Base-by-base conservation (phyloP, 2,888 invertebrate genomes). In the Ecliptopera silaceata region DNA sequence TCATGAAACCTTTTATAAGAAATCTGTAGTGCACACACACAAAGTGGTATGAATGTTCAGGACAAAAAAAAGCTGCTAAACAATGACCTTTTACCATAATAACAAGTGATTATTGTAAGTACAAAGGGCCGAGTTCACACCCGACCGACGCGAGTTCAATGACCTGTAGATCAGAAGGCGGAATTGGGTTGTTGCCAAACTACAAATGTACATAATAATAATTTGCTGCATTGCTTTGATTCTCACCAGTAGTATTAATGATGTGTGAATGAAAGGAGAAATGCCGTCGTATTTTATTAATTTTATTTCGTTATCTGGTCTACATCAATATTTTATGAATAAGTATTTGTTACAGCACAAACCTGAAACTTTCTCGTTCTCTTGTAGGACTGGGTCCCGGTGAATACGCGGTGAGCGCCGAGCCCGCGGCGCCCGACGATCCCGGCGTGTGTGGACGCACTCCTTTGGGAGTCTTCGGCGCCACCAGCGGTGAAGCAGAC, bases 331-430 rank as follows among this genome's bases (percentile, higher is more conserved):
- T 31, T 2, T 31, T 15, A 18, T 45, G 6, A 34, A 34, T 39
- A 12, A 18, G 39, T 38, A 26, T 32, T 26, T 13, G 38, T 6
- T 22, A 20, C 13, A 22, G 3, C 31, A 49, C 48, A n/a, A 39
- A 97, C 97, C 96, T 96, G 91, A 96, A 97, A 84, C 95, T 96
- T 79, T 97, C 97, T 67, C 97, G 93, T 84, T 97, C 97, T 74
- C 96, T 93, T 71, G 92, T 94, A 48, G 96, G 95, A 82, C 95
- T 95, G 79, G 95, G 96, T 57, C 95, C 95, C 13, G 96, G 96
- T 41, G 96, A 95, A 82, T 95, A 95, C 53, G 93, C 92, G 6
- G 64, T 42, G 71, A 94, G 93, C 2, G 76, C 71, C 2, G 82
- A 79, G 32, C 86, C 88, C 15, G 88, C 87, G 8, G 86, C 85